Evolutionary conservation across 1,140 invertebrate genomes (phyloP), one percentile per base, ranked within the genome.

Genomic region (Aphelinus atriplicis): DNA sequence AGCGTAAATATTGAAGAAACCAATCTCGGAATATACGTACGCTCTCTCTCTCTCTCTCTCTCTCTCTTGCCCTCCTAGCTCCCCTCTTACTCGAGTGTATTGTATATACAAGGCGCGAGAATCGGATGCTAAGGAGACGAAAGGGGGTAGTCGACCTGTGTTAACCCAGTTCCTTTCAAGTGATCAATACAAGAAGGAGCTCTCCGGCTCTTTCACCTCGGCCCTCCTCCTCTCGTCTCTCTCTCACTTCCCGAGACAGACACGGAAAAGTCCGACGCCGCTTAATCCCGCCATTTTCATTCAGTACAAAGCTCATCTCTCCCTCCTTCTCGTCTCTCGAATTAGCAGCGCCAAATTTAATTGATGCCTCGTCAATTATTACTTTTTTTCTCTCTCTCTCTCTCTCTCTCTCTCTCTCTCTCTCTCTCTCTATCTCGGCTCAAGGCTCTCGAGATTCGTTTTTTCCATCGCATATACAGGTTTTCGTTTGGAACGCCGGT

Each of bases 131-230:
- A 75, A 71, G 50, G 62, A 71, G 73, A 60, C 42, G 68, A 45
- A 71, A 71, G 64, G 51, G 62, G 69, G 75, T 76, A 50, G 75
- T 76, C 75, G 75, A 76, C 75, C 75, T 76, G 75, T 66, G 68
- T 76, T 76, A 76, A 76, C 75, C 75, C 58, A 76, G 69, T 76
- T 76, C 69, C 73, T 75, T 75, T 75, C 73, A 46, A 64, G 60
- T 75, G 73, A 75, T 75, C 73, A 71, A 75, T 75, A 75, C 62
- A 71, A 75, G 67, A 75, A 75, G 73, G 73, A 75, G 50, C 66
- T 68, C 42, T 26, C 26, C 26, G 26, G 57, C 57, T 26, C 26
- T 26, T 26, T 26, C 26, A 26, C 26, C 26, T 26, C 26, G 26
- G 26, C 26, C 26, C 26, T 26, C 26, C 26, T 26, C 26, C 26